A percentile compares a stretch with the other conserved stretches of the same genome.
Conservation (phyloP, 2,888 invertebrate species). For the Heliconius ethilla region DNA sequence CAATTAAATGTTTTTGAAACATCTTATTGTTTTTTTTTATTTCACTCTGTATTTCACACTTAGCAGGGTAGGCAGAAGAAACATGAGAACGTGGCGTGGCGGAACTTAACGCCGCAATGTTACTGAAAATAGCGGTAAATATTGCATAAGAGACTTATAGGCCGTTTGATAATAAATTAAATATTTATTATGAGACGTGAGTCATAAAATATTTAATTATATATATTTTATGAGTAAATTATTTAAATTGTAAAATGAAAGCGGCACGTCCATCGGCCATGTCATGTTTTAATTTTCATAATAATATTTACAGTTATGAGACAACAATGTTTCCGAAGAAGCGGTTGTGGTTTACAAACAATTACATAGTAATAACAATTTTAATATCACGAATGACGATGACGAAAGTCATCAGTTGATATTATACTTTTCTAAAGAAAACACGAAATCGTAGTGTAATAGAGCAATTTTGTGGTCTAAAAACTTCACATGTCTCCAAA, state of each 20-base stretch:
- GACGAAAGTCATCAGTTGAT: slow-evolving; percentile 56
- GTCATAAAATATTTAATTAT: no score
- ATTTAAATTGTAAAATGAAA: not conserved
- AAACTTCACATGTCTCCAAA: slow-evolving; percentile 30
- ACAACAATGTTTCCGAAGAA: slow-evolving; percentile 61
- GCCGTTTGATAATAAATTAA: not conserved
- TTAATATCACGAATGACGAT: slow-evolving; percentile 43
- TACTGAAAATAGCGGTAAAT: not conserved
- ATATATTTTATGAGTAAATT: not conserved
- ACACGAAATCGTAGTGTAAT: slow-evolving; percentile 47
- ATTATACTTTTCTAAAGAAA: slow-evolving; percentile 54
- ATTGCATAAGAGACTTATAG: not conserved
- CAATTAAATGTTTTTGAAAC: no score
- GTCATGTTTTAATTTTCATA: slow-evolving; percentile 6
- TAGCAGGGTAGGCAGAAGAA: no score
- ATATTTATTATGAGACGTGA: not conserved
- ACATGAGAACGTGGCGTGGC: no score
- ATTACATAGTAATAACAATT: slow-evolving; percentile 56
- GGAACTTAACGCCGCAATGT: no score
- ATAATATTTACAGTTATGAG: slow-evolving; percentile 51
- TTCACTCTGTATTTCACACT: no score
- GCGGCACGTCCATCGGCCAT: not conserved
- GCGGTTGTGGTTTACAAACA: slow-evolving; percentile 73
- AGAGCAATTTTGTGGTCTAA: slow-evolving; percentile 44
- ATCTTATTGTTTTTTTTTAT: no score